Evolutionary conservation across 2,113 vertebrate genomes (phyloP).

Genomic region (Salvelinus fontinalis): DNA sequence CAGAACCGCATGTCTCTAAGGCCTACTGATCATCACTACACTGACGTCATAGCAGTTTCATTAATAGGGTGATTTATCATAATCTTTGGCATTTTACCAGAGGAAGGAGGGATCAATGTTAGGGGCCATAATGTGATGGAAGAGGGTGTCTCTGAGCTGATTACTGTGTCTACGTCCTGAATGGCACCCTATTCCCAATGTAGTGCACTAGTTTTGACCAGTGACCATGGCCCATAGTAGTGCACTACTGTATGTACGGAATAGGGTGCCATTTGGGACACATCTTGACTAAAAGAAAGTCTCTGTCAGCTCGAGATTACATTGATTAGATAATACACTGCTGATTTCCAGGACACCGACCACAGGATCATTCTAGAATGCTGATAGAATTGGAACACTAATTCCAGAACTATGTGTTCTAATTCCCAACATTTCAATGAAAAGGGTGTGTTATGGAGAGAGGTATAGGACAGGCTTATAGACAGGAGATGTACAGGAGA

Average conservation of each 20-base stretch:
- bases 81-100: conserved; percentile 38
- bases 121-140: conserved; percentile 10
- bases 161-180: not conserved
- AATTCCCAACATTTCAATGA: no score
- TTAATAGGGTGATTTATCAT: conserved; percentile 41
- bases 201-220: no score
- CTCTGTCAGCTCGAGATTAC: conserved; percentile 28
- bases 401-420: no score
- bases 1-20: not conserved
- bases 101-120: conserved; percentile 36
- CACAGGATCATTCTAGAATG: conserved; percentile 37
- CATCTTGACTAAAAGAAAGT: not conserved
- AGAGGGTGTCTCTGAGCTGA: no score
- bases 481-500: not conserved
- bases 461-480: not conserved
- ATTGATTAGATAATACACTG: conserved; percentile 48
- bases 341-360: conserved; percentile 35
- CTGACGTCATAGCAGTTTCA: not conserved
- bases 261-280: not conserved
- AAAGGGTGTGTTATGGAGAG: no score
- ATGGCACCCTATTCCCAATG: no score
- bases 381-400: conserved; percentile 16
- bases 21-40: conserved; percentile 17
- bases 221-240: no score
- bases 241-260: no score